phyloP scores from a whole-genome alignment of 2,797 vertebrate species.

The Orientallactaga sibirica region DNA sequence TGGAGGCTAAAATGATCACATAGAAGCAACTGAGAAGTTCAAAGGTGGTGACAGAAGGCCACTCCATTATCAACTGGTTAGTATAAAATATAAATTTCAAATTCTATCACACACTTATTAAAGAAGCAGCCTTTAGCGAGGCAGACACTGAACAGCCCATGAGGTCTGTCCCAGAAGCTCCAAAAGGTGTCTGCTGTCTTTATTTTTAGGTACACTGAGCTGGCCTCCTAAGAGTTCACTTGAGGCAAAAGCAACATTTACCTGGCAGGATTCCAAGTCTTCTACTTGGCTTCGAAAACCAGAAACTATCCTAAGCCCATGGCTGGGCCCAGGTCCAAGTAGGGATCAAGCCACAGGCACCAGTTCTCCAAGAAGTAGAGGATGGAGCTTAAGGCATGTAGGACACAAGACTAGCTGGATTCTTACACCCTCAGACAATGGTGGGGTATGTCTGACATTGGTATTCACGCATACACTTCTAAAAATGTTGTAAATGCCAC shows the following conservation, averaged over 20 bases:
- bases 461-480: not conserved
- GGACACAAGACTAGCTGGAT: not conserved
- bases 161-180: not conserved
- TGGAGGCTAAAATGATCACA: not conserved
- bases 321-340: slow-evolving; percentile 25
- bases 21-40: not conserved
- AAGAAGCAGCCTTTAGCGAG: not conserved
- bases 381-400: not conserved
- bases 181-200: not conserved
- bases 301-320: slow-evolving; percentile 2
- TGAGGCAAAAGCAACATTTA: slow-evolving; percentile 30
- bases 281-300: not conserved
- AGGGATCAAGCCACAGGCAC: not conserved
- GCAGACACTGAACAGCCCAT: not conserved
- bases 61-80: not conserved
- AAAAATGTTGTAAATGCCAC: not conserved
- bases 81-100: not conserved
- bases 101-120: not conserved
- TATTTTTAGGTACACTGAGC: not conserved
- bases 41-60: not conserved
- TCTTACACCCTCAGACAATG: not conserved
- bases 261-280: not conserved
- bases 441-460: not conserved
- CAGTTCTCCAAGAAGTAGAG: not conserved
- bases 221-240: not conserved